Percentiles rank a stretch among this genome's conserved stretches.
These are phyloP conservation scores for Tupiocoris notatus DNA, from an alignment of 2,888 invertebrate genomes.

Conservation along the genomic window DNA sequence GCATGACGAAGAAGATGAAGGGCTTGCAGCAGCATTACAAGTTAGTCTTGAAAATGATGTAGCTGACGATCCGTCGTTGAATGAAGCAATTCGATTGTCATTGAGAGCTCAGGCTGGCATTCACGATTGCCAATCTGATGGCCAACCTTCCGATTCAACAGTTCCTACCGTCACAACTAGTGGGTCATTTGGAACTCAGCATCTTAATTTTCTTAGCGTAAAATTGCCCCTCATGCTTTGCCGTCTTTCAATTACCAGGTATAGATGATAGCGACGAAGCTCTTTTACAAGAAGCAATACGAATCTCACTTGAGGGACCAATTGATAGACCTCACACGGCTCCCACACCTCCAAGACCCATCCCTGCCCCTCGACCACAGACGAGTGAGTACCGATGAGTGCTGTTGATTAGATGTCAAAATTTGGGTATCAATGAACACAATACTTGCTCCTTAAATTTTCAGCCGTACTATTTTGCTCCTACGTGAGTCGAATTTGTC, in stretches of 20 bases:
- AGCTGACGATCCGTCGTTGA: conserved; percentile 47
- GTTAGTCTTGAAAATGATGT: conserved; percentile 47
- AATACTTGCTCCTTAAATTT: too few species aligned
- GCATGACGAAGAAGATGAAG: conserved; percentile 42
- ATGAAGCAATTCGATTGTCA: conserved; percentile 55
- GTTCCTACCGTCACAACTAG: background rate
- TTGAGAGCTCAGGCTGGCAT: background rate
- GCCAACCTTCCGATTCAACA: background rate
- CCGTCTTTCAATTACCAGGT: too few species aligned
- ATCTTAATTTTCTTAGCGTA: too few species aligned
- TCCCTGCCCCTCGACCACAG: background rate
- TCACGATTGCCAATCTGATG: conserved; percentile 19
- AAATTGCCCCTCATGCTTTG: too few species aligned
- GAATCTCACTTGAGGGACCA: conserved; percentile 47
- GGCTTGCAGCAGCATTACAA: conserved; percentile 33
- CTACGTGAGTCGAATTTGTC: too few species aligned
- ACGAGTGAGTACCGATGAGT: background rate
- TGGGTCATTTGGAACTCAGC: too few species aligned
- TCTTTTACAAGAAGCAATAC: conserved; percentile 54
- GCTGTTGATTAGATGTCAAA: background rate
- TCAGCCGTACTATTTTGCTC: too few species aligned
- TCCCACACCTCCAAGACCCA: background rate
- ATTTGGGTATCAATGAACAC: too few species aligned
- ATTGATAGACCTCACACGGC: background rate
- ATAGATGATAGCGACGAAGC: conserved; percentile 53